Percentiles rank a stretch among this genome's conserved stretches.
These are phyloP conservation scores for Erynnis tages DNA, from an alignment of 2,888 invertebrate genomes.

Conservation along the genomic window DNA sequence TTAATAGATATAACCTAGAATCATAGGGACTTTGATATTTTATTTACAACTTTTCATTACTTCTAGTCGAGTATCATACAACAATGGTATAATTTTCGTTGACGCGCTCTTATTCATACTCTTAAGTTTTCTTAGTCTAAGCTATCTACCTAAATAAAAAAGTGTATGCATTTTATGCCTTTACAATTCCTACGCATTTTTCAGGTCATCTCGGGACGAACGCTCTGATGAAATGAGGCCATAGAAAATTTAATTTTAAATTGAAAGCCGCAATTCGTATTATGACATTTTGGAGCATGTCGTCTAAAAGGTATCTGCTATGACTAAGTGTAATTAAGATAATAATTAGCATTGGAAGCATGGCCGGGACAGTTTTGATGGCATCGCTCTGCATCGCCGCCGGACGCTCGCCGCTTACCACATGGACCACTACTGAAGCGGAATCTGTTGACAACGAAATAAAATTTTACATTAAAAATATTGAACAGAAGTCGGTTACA, in stretches of 20 bases:
- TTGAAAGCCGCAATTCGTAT: conserved; percentile 1
- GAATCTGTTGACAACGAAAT: conserved; percentile 84
- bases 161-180: conserved; percentile 45
- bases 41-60: background rate
- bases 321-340: conserved; percentile 42
- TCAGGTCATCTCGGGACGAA: conserved; percentile 61
- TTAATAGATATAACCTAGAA: too few species aligned
- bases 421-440: conserved; percentile 91
- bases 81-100: too few species aligned
- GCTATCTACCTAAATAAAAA: conserved; percentile 39
- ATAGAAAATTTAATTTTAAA: conserved; percentile 18
- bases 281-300: conserved; percentile 1
- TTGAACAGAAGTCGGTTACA: too few species aligned
- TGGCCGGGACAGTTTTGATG: conserved; percentile 43
- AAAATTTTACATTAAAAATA: too few species aligned
- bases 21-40: too few species aligned
- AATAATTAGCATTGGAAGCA: conserved; percentile 42
- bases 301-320: conserved; percentile 35
- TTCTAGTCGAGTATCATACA: too few species aligned
- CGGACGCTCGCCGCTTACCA: conserved; percentile 88
- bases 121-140: conserved; percentile 20
- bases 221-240: conserved; percentile 11
- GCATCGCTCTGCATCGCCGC: conserved; percentile 83
- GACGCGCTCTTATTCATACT: conserved; percentile 19
- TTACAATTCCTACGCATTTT: conserved; percentile 32